Percentiles rank a stretch among this genome's conserved stretches.
Evolutionary conservation across 1,140 invertebrate species (phyloP).

Genomic region (Sogatella furcifera): DNA sequence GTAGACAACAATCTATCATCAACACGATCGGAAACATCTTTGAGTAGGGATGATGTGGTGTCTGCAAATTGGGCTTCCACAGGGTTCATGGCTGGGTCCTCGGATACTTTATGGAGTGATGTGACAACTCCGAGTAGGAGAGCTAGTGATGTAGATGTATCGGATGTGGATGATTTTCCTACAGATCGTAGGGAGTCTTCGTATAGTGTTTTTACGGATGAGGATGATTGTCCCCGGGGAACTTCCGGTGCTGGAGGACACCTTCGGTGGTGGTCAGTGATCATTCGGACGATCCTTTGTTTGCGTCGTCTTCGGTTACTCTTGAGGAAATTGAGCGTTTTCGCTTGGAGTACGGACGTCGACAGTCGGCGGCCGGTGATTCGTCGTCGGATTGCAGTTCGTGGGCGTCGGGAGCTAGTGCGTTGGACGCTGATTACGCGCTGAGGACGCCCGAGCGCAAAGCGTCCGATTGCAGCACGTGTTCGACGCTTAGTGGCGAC

Average conservation of each 20-base stretch:
- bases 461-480: slow-evolving; percentile 49
- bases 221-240: slow-evolving; percentile 13
- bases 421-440: slow-evolving; percentile 41
- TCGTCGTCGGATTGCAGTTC: slow-evolving; percentile 47
- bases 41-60: not conserved
- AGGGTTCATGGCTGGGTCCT: not conserved
- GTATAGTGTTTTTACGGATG: slow-evolving; percentile 12
- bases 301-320: slow-evolving; percentile 33
- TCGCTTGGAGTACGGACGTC: slow-evolving; percentile 27
- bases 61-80: not conserved
- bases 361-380: slow-evolving; percentile 25
- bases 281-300: slow-evolving; percentile 56
- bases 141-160: not conserved
- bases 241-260: slow-evolving; percentile 51
- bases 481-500: slow-evolving; percentile 51
- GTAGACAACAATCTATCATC: not conserved
- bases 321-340: slow-evolving; percentile 54
- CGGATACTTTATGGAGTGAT: not conserved
- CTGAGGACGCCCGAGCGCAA: slow-evolving; percentile 42
- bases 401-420: slow-evolving; percentile 45
- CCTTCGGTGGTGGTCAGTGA: slow-evolving; percentile 76
- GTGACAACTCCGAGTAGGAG: not conserved
- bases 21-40: not conserved
- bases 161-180: not conserved
- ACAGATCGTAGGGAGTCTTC: slow-evolving; percentile 2